Evolutionary conservation across 2,888 invertebrate species (phyloP), one percentile per base, ranked within the genome.

Genomic region (Ypsolopha sequella): DNA sequence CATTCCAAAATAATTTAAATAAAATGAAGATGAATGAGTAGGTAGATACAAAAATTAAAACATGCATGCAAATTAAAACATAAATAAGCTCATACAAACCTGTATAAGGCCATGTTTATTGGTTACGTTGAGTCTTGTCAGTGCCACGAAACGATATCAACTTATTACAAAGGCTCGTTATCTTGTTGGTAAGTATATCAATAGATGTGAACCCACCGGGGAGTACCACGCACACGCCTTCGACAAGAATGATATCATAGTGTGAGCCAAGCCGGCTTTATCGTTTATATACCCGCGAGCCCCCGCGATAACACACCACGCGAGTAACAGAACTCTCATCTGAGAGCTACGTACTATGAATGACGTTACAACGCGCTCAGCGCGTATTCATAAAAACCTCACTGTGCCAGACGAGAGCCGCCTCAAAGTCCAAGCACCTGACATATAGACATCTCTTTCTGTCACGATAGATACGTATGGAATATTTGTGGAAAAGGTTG

Each of bases 331-430:
- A 65, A 82, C 84, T 74, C 71, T 72, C 70, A 71, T 87, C 84
- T 77, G 74, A 81, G 79, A 87, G 87, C 87, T 87, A 87, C 87
- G 87, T 87, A 87, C 87, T 80, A 81, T 84, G 79, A 87, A 76
- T 78, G 79, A 85, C 87, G 86, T 82, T 72, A 70, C 60, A 61
- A 52, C 64, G 61, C 61, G 65, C 67, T 72, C 71, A 61, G 52
- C 64, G 61, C 61, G 65, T 67, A 72, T 71, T 74, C 70, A 68
- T 72, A 60, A 66, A 73, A 80, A 80, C 73, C 76, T 73, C 66
- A 76, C 66, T 60, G 61, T 24, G 73, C 69, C 68, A 81, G 81
- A 82, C 80, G 67, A 62, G 61, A 72, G 70, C 66, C 58, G 64
- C 62, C 60, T 70, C 51, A 50, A 67, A 74, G 76, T 70, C 71